Base-by-base conservation (phyloP, 2,113 vertebrate genomes). In the Lepisosteus osseus region DNA sequence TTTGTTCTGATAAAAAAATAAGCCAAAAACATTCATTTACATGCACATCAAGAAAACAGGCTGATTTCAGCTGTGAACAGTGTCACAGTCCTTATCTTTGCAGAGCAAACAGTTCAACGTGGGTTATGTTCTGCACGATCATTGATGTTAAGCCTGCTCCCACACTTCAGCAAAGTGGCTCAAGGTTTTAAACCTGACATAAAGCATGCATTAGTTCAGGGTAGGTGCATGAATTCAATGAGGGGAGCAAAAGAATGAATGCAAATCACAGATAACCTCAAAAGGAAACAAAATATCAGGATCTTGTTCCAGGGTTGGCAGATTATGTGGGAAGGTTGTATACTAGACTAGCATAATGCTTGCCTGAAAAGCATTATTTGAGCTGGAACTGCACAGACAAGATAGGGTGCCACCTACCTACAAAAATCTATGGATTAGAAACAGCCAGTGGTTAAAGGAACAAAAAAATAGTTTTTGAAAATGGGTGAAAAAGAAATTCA, bases 1-100 rank as follows among this genome's bases (percentile, higher is more conserved):
- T 75, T 81, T 64, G 71, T 51, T 5, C 47, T 1, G 73, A 79
- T 77, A 77, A 81, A 82, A 45, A 45, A 9, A 17, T 54, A 7
- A 40, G 3, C n/a, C 51, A 15, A 61, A 61, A 3, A 8, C 14
- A 15, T 40, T 47, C 55, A 61, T 67, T 67, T 41, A 51, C 70
- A 57, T 65, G 29, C 9, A 14, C 14, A 15, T 40, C 4, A 55
- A 45, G 71, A 11, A 11, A 45, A 65, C n/a, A 12, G 55, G 9
- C 41, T 7, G 2, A 15, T 54, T 47, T 42, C 6, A 54, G 43
- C 3, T n/a, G 63, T 66, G 29, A 72, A 29, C 43, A 51, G 51
- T 54, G 54, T 62, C 70, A 15, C 64, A 62, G 40, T 62, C 51
- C 57, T 76, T 76, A 71, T 76, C 64, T 68, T 57, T 8, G 42